Base-by-base conservation (phyloP, 92 coral and sea anemone species). In the Nematostella vectensis region DNA sequence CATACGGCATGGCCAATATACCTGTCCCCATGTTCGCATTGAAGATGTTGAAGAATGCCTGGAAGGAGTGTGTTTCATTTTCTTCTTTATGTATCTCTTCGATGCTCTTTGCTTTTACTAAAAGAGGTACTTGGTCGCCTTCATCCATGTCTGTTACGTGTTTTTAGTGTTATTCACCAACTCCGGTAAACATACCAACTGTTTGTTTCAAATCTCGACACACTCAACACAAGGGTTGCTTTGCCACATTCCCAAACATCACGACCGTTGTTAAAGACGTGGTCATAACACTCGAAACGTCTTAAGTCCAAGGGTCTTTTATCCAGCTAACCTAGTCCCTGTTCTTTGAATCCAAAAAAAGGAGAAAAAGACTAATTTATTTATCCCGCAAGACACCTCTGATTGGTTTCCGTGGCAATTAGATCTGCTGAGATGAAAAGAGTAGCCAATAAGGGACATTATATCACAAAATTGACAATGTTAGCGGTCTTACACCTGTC, bases 21-120 rank as follows among this genome's bases (percentile, higher is more conserved):
- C 95, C 95, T 1, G 95, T 85, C 10, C 95, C 95, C 95, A 85
- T 85, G 54, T 85, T 85, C 29, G 95, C 82, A 33, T 85, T 85
- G 36, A 85, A 85, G 40, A 85, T 85, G 47, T 75, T 85, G 80
- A 85, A 85, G 47, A 85, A 85, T 27, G 88, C 72, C 55, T 82
- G 81, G 29, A 77, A 66, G 22, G 95, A 85, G 36, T 88, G 71
- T 38, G 40, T 65, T 21, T 62, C 83, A 10, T 50, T 40, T 15
- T 58, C 54, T 16, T 47, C 67, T 25, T 31, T 36, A 13, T 57
- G 47, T 24, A 51, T 20, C 44, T 63, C 53, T 19, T 58, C 75
- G 26, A 68, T 48, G 33, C 56, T 48, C 11, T 25, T 38, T 15
- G 27, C 56, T 22, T 68, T 57, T 4, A 62, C 3, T 20, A 68